phyloP scores from a whole-genome alignment of 2,797 vertebrate species.

The Coendou prehensilis region DNA sequence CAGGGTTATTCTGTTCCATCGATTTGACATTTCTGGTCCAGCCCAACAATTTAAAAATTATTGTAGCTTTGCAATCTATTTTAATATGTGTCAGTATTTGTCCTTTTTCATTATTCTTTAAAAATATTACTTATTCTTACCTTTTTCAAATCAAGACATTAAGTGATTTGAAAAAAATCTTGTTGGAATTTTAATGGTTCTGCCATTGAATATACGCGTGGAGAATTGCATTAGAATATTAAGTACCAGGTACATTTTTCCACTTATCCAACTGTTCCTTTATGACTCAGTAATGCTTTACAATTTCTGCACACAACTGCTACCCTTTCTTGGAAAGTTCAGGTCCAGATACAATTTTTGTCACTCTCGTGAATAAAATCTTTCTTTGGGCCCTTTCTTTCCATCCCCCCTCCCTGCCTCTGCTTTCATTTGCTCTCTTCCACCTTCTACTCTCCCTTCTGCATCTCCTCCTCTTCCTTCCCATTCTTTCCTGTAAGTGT shows the following conservation, averaged over 20 bases:
- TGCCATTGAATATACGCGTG: conserved; percentile 22
- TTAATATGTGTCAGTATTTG: conserved; percentile 46
- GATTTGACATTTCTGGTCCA: conserved; percentile 60
- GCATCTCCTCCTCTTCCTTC: too few species aligned
- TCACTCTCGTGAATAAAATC: neutral
- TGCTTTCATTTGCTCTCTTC: neutral
- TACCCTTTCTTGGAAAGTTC: neutral
- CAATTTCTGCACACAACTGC: neutral
- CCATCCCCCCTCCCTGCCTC: neutral
- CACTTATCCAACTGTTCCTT: conserved; percentile 11
- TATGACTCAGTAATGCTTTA: neutral
- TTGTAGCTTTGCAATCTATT: conserved; percentile 56
- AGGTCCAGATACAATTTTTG: neutral
- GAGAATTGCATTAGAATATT: conserved; percentile 22
- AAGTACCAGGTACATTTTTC: neutral
- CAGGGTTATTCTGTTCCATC: neutral
- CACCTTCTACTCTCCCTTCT: neutral
- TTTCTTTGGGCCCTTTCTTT: neutral
- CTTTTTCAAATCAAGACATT: conserved; percentile 69
- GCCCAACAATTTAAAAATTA: conserved; percentile 67
- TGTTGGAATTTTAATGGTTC: conserved; percentile 52
- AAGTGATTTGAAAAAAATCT: conserved; percentile 38
- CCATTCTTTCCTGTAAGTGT: neutral
- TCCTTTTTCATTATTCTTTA: conserved; percentile 38
- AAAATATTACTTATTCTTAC: conserved; percentile 61